A percentile compares a stretch with the other conserved stretches of the same genome.
phyloP scores from a whole-genome alignment of 2,888 invertebrate genomes.

The Hesperia comma region DNA sequence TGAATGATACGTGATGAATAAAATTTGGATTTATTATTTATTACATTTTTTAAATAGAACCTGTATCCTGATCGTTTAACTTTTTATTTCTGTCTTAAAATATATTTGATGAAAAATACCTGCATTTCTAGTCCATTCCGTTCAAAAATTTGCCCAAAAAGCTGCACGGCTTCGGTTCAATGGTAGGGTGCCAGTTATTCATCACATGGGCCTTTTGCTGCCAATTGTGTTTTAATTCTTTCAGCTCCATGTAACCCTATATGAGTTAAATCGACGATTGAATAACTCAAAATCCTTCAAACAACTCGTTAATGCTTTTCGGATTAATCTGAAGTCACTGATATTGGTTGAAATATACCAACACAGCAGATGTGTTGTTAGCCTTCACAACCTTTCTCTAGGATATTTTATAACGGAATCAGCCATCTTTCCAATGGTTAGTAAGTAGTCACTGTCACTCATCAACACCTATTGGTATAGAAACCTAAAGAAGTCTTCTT shows the following conservation, averaged over 20 bases:
- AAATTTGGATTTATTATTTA: slow-evolving; percentile 63
- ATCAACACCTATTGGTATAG: no score
- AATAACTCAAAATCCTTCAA: no score
- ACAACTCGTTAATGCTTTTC: no score
- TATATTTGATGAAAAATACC: no score
- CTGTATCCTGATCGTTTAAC: background rate
- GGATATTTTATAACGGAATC: no score
- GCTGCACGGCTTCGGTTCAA: slow-evolving; percentile 91
- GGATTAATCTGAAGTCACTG: no score
- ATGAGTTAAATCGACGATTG: slow-evolving; percentile 37
- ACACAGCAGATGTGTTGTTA: no score
- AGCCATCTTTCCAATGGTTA: no score
- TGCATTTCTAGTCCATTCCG: slow-evolving; percentile 66
- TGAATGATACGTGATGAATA: slow-evolving; percentile 71
- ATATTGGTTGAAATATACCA: no score
- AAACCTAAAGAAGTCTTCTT: no score
- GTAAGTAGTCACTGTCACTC: no score
- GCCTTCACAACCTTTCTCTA: no score
- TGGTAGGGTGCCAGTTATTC: slow-evolving; percentile 91
- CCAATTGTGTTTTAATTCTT: slow-evolving; percentile 93
- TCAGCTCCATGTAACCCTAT: slow-evolving; percentile 96
- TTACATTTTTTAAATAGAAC: slow-evolving; percentile 41
- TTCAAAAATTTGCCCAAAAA: slow-evolving; percentile 94
- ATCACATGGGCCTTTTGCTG: slow-evolving; percentile 94
- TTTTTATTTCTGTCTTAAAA: background rate